Evolutionary conservation across 2,113 vertebrate species (phyloP).

Genomic region (Myxocyprinus asiaticus): DNA sequence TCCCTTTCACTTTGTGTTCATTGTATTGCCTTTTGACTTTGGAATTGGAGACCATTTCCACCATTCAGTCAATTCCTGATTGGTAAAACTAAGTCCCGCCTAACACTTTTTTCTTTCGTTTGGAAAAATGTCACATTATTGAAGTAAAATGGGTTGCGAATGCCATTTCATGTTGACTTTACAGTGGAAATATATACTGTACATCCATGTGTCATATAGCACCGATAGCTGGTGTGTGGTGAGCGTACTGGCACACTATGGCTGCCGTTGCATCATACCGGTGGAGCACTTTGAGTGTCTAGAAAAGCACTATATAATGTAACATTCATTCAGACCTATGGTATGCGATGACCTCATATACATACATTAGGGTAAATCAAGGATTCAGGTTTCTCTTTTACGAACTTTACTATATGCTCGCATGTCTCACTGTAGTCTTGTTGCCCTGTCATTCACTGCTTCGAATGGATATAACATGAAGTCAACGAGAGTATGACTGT

Average conservation of each 20-base stretch:
- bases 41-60: too few relatives aligned
- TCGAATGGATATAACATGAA: neutral
- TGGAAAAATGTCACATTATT: neutral
- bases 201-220: neutral
- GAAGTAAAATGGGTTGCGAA: too few relatives aligned
- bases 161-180: too few relatives aligned
- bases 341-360: too few relatives aligned
- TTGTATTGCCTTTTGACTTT: neutral
- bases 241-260: too few relatives aligned
- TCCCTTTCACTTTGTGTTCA: constrained; percentile 4
- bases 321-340: too few relatives aligned
- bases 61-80: too few relatives aligned
- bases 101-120: neutral
- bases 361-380: neutral
- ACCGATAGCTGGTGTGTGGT: too few relatives aligned
- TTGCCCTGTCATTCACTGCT: neutral
- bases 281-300: too few relatives aligned
- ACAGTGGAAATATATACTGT: neutral
- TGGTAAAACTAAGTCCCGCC: too few relatives aligned
- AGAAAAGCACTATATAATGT: too few relatives aligned
- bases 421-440: neutral
- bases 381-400: neutral
- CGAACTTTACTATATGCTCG: neutral
- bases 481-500: neutral
- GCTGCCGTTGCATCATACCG: too few relatives aligned